Percentiles rank a stretch among this genome's conserved stretches.
Conservation (phyloP, 2,888 invertebrate species). For the Trisateles emortualis region DNA sequence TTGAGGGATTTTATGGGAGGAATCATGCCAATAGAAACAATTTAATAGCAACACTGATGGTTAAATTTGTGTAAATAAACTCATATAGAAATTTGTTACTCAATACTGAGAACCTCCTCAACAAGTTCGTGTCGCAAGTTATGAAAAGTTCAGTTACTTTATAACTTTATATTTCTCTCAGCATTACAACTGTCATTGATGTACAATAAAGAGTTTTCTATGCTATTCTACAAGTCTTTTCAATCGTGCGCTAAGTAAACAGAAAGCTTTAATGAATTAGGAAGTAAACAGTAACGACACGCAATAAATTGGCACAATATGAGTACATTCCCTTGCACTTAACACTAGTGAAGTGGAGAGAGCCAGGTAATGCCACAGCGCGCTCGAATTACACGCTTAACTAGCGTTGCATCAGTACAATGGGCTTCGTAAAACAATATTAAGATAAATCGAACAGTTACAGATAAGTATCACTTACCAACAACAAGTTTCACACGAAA, state of each 20-base stretch:
- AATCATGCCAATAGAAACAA: no score
- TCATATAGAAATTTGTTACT: no score
- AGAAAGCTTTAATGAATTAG: constrained; percentile 43
- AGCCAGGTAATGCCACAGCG: constrained; percentile 26
- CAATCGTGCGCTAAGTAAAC: constrained; percentile 24
- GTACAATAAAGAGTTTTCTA: no score
- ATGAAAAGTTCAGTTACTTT: not conserved
- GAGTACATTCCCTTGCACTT: constrained; percentile 36
- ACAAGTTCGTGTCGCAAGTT: not conserved
- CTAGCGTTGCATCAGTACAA: constrained; percentile 3
- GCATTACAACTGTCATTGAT: no score
- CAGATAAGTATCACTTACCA: constrained; percentile 67
- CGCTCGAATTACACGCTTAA: constrained; percentile 13
- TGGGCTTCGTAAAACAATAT: constrained; percentile 2
- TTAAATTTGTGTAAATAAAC: no score
- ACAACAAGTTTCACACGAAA: constrained; percentile 67
- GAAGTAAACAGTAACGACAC: constrained; percentile 51
- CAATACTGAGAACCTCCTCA: not conserved
- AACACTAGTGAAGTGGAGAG: constrained; percentile 9
- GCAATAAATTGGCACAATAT: constrained; percentile 46
- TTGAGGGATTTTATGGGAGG: no score
- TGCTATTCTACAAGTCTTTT: constrained; percentile 20
- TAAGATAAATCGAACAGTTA: constrained; percentile 18
- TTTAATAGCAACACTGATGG: no score
- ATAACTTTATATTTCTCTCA: no score